These are phyloP conservation scores for Helarctos malayanus DNA, from an alignment of 2,797 vertebrate genomes.

Conservation along the genomic window DNA sequence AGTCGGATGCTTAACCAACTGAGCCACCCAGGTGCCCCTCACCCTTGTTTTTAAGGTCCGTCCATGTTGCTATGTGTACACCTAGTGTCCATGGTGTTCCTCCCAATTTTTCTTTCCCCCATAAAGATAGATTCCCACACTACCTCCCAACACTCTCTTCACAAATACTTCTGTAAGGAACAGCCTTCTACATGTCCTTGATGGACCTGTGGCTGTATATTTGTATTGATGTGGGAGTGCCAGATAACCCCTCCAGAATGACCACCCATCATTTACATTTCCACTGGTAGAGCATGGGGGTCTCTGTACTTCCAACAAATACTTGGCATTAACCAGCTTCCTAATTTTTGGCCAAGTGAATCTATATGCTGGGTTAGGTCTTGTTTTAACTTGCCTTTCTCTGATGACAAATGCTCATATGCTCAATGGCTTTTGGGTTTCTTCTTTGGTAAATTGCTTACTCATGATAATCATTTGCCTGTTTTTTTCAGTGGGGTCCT, in stretches of 20 bases:
- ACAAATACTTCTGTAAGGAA: not conserved
- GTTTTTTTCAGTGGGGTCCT: not conserved
- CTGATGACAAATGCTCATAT: not conserved
- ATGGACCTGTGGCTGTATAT: not conserved
- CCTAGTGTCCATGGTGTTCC: not conserved
- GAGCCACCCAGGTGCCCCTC: not conserved
- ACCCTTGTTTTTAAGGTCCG: not conserved
- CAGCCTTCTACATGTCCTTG: not conserved
- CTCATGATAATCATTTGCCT: not conserved
- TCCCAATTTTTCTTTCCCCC: not conserved
- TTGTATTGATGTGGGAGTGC: not conserved
- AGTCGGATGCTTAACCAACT: not conserved
- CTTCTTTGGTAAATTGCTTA: conserved; percentile 1
- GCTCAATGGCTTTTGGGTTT: not conserved
- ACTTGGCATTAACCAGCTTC: not conserved
- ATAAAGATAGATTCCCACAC: not conserved
- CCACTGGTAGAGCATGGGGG: not conserved
- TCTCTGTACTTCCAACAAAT: not conserved
- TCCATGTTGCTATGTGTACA: not conserved
- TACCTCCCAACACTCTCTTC: not conserved
- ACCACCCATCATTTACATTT: not conserved
- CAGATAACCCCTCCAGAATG: not conserved
- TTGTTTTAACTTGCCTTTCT: conserved; percentile 22
- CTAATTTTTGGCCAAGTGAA: not conserved
- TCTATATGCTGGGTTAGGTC: not conserved